Percentiles rank a stretch among this genome's conserved stretches.
Conservation (phyloP, 2,797 vertebrate species). For the Florisuga fusca region DNA sequence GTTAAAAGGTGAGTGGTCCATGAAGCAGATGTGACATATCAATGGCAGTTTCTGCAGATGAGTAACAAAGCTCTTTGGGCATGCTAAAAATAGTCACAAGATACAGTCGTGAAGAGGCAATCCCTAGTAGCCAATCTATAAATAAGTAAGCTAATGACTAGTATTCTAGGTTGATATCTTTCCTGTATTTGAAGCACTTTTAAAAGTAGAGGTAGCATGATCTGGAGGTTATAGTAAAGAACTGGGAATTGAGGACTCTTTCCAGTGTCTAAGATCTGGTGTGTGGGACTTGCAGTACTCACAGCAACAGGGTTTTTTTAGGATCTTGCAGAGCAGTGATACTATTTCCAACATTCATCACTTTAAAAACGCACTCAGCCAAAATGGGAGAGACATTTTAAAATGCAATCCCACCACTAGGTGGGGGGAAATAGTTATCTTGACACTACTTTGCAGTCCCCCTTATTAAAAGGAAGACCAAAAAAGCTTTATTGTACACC, state of each 20-base stretch:
- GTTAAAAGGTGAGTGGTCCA: neutral
- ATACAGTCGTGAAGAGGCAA: neutral
- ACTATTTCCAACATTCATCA: neutral
- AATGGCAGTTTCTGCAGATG: conserved; percentile 19
- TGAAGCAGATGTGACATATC: conserved; percentile 1
- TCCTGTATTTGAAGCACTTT: neutral
- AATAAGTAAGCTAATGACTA: neutral
- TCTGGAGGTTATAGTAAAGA: neutral
- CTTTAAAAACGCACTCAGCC: neutral
- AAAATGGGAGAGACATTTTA: neutral
- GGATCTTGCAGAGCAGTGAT: neutral
- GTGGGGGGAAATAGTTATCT: conserved; percentile 10
- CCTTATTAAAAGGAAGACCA: neutral
- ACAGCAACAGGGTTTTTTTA: neutral
- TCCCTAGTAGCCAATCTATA: neutral
- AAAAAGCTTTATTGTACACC: neutral
- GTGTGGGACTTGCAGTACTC: neutral
- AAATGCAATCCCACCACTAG: conserved; percentile 20
- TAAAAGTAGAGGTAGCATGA: neutral
- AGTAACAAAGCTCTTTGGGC: conserved; percentile 31
- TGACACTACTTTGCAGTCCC: neutral
- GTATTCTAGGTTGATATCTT: neutral
- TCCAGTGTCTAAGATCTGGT: neutral
- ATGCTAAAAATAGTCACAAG: conserved; percentile 34
- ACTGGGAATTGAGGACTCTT: neutral